Evolutionary conservation across 37 sponge, comb jelly and placozoan genomes (phyloP).

Genomic region (Halichondria panicea): DNA sequence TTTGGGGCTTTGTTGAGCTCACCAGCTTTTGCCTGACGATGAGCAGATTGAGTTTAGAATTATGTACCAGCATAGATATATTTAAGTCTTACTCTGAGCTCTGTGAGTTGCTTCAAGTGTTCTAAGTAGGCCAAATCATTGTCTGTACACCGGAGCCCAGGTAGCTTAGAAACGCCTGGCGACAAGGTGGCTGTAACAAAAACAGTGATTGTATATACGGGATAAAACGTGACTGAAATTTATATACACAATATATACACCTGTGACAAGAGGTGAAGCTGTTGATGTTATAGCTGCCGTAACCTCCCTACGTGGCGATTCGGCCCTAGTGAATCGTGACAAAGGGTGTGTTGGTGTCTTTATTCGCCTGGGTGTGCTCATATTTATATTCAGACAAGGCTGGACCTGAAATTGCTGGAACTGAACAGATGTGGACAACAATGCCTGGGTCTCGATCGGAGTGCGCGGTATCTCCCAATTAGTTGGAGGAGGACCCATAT

Average conservation of each 20-base stretch:
- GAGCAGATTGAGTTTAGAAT: background rate
- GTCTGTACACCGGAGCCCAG: slow-evolving; percentile 16
- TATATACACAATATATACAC: background rate
- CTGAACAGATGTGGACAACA: background rate
- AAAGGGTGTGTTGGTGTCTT: background rate
- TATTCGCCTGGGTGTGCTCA: background rate
- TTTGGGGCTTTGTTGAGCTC: slow-evolving; percentile 3
- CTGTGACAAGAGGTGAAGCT: background rate
- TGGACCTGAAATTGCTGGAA: background rate
- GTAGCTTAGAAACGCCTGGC: background rate
- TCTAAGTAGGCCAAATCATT: slow-evolving; percentile 30
- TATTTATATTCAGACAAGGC: background rate
- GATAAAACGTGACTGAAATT: background rate
- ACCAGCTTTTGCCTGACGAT: background rate
- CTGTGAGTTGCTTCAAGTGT: background rate
- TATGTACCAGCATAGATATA: background rate
- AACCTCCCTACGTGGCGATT: background rate
- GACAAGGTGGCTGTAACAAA: too few relatives aligned
- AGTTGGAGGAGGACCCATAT: slow-evolving; percentile 5
- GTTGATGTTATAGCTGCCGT: background rate
- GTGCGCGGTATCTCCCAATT: slow-evolving; percentile 39
- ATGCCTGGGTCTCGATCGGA: background rate
- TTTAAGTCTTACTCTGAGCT: slow-evolving; percentile 2
- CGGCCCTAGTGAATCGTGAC: background rate
- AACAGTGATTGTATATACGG: background rate